Conservation (phyloP, 2,113 vertebrate genomes). For the Coptodon bakossiorum region DNA sequence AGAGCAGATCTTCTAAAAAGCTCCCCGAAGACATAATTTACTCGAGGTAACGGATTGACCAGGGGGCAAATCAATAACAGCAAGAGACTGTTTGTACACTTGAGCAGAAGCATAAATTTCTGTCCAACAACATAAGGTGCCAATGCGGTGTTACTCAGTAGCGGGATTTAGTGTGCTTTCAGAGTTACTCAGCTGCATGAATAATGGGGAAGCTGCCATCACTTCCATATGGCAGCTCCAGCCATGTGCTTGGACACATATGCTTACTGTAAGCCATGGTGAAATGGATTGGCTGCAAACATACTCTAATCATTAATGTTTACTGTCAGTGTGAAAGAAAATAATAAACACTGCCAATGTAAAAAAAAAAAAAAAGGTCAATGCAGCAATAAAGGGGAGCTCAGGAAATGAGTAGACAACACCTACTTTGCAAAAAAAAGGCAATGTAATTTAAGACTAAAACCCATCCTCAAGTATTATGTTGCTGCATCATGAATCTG, state of each 20-base stretch:
- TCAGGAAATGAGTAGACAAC: too few relatives aligned
- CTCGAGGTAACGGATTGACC: slow-evolving; percentile 13
- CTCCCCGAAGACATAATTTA: slow-evolving; percentile 36
- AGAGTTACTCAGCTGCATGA: slow-evolving; percentile 15
- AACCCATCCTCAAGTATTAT: background rate
- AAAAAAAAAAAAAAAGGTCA: background rate
- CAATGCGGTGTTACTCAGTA: background rate
- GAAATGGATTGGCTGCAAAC: background rate
- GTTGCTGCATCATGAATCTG: background rate
- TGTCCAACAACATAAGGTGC: slow-evolving; percentile 11
- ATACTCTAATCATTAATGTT: background rate
- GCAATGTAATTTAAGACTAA: background rate
- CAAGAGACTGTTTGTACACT: slow-evolving; percentile 23
- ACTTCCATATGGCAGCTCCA: slow-evolving; percentile 33
- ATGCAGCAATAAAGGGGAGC: background rate
- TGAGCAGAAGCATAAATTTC: slow-evolving; percentile 34
- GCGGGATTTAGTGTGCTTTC: background rate
- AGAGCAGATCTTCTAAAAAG: background rate
- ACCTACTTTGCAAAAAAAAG: background rate
- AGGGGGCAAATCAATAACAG: slow-evolving; percentile 43
- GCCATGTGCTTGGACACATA: slow-evolving; percentile 1
- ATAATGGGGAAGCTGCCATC: slow-evolving; percentile 26
- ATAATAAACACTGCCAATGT: background rate
- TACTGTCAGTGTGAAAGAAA: background rate
- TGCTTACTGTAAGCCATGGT: background rate